Conservation (phyloP, 2,888 invertebrate species). For the Limnephilus rhombicus region DNA sequence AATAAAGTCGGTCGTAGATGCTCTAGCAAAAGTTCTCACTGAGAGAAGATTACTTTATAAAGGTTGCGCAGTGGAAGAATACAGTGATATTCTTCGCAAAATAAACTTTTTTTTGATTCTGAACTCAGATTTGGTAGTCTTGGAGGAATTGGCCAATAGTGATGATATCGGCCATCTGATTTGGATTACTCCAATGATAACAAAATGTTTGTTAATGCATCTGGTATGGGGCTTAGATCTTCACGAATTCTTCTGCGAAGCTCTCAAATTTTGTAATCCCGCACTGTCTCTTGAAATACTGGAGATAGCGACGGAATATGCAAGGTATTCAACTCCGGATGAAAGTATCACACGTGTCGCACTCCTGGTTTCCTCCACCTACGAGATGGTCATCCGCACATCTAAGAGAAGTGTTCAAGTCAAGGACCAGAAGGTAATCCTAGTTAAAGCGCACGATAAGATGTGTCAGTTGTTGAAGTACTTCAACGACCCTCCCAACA, state of each 20-base stretch:
- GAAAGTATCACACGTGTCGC: constrained; percentile 38
- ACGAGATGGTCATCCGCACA: constrained; percentile 50
- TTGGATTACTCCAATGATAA: constrained; percentile 58
- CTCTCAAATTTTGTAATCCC: constrained; percentile 56
- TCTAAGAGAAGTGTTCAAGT: neutral
- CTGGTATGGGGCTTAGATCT: constrained; percentile 59
- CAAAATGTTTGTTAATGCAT: constrained; percentile 60
- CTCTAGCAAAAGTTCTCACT: constrained; percentile 49
- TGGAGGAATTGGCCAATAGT: constrained; percentile 57
- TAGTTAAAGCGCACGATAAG: constrained; percentile 34
- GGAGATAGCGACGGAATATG: constrained; percentile 50
- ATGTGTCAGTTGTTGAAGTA: constrained; percentile 58
- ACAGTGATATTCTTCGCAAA: constrained; percentile 41
- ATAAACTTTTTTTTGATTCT: constrained; percentile 61
- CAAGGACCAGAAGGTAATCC: constrained; percentile 40
- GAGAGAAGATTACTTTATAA: constrained; percentile 56
- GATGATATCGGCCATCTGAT: constrained; percentile 63
- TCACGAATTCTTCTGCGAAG: constrained; percentile 60
- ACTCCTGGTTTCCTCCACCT: constrained; percentile 46
- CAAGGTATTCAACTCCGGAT: constrained; percentile 53
- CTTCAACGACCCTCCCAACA: constrained; percentile 58
- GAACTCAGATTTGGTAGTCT: constrained; percentile 59
- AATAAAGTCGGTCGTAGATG: constrained; percentile 51
- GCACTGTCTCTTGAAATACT: constrained; percentile 55
- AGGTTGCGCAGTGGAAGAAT: neutral